Percentiles rank a stretch among this genome's conserved stretches.
phyloP scores from a whole-genome alignment of 2,888 invertebrate species.

The Apeira syringaria region DNA sequence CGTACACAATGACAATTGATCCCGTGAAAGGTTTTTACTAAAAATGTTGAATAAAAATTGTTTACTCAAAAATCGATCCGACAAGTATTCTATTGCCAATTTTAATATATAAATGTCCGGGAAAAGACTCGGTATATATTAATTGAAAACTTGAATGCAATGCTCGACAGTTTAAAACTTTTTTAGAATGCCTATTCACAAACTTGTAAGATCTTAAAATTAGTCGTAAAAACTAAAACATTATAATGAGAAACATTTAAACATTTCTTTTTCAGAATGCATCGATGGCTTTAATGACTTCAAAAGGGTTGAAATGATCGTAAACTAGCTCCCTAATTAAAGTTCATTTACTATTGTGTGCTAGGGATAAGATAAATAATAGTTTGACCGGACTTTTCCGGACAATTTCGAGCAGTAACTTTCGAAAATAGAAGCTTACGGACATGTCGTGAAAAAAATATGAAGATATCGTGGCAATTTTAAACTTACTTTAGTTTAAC shows the following conservation, averaged over 20 bases:
- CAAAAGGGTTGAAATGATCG: conserved; percentile 2
- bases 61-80: no score
- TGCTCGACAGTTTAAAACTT: no score
- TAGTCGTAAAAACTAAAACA: not conserved
- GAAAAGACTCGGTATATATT: no score
- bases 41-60: no score
- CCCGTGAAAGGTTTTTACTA: no score
- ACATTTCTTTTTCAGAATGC: conserved; percentile 1
- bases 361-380: not conserved
- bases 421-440: no score
- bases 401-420: not conserved
- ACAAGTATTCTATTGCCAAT: no score
- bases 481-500: not conserved
- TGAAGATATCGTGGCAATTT: not conserved
- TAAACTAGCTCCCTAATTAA: conserved; percentile 3
- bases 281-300: conserved; percentile 4
- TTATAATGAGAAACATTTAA: not conserved
- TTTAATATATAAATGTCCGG: no score
- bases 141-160: no score
- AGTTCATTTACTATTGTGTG: conserved; percentile 5
- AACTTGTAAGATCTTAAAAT: not conserved
- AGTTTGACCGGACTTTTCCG: not conserved
- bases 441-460: not conserved
- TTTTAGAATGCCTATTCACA: no score
- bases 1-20: no score